These are phyloP conservation scores for Oreortyx pictus DNA, from an alignment of 2,797 vertebrate genomes.

Conservation along the genomic window DNA sequence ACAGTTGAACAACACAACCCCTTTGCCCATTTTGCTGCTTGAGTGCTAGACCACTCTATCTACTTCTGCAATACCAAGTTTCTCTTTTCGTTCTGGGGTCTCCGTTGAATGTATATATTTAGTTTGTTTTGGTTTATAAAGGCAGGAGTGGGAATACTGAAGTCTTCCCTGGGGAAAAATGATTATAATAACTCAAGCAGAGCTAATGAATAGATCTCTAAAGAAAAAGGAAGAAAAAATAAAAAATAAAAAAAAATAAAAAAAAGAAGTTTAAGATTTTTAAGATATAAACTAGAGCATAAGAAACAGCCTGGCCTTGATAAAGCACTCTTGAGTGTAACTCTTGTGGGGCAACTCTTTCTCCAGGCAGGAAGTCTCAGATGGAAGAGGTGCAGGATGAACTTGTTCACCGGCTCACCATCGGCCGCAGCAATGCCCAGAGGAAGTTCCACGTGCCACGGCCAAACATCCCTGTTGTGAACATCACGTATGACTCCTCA, in stretches of 20 bases:
- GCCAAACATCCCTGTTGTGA: conserved; percentile 77
- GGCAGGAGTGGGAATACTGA: neutral
- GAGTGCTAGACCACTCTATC: fast-evolving
- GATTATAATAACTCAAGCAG: neutral
- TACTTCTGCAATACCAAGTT: neutral
- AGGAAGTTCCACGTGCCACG: conserved; percentile 88
- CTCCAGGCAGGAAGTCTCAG: conserved; percentile 92
- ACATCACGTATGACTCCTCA: conserved; percentile 89
- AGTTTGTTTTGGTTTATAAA: neutral
- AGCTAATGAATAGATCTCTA: neutral
- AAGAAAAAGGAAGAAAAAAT: neutral
- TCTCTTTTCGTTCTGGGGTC: neutral
- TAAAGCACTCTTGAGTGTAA: neutral
- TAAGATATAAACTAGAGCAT: fast-evolving
- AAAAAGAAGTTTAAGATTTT: no score
- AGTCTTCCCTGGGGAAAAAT: neutral
- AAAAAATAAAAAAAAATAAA: no score
- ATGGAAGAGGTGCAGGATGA: conserved; percentile 99
- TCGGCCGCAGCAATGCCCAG: conserved; percentile 89
- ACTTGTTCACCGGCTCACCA: conserved; percentile 91
- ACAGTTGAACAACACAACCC: neutral
- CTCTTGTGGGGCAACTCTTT: neutral
- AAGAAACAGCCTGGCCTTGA: neutral
- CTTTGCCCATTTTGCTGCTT: neutral
- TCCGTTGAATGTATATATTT: neutral